Evolutionary conservation across 2,797 vertebrate species (phyloP).

Genomic region (Sebastes minor): DNA sequence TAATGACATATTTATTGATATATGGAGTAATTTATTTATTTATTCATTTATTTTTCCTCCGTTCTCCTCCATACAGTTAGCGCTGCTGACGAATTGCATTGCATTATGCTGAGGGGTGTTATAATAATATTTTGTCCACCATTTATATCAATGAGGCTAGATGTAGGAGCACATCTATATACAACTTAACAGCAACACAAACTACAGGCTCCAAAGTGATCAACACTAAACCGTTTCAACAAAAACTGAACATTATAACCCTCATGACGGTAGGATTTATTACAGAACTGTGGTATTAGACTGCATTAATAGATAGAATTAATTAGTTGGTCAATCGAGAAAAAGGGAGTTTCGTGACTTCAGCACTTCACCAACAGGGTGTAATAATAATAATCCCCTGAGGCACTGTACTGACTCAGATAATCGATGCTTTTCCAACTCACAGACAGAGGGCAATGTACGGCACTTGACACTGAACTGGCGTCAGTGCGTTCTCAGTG

Average conservation of each 20-base stretch:
- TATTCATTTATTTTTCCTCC: too few species aligned
- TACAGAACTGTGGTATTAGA: neutral
- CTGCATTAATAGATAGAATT: too few species aligned
- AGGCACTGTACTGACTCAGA: constrained; percentile 27
- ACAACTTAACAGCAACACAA: neutral
- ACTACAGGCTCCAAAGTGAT: neutral
- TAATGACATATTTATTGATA: too few species aligned
- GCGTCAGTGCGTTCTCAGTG: constrained; percentile 23
- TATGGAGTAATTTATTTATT: too few species aligned
- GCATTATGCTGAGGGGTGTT: neutral
- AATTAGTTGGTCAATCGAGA: neutral
- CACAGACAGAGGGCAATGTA: constrained; percentile 48
- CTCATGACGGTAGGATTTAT: neutral
- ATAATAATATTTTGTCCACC: neutral
- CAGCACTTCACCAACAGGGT: neutral
- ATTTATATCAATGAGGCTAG: neutral
- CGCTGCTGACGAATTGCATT: neutral
- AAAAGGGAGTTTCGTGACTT: constrained; percentile 20
- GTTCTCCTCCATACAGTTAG: too few species aligned
- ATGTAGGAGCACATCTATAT: neutral
- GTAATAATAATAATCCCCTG: constrained; percentile 30
- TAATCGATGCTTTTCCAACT: constrained; percentile 8
- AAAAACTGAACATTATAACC: neutral
- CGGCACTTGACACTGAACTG: neutral
- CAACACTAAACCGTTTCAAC: neutral